A percentile compares a stretch with the other conserved stretches of the same genome.
Conservation (phyloP, 2,888 invertebrate species). For the Thalpophila matura region DNA sequence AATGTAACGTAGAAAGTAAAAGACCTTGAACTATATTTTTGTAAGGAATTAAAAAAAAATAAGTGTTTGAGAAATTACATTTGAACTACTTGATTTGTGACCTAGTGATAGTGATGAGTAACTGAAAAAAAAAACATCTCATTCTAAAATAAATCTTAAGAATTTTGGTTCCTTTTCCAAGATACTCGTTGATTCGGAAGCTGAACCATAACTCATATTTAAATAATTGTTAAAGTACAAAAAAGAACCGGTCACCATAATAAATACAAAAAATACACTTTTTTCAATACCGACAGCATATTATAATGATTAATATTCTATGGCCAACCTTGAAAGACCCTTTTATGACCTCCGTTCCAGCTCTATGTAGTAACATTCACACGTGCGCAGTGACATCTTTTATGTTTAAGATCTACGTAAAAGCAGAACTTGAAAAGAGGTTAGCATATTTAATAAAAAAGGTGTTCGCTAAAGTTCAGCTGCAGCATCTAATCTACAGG, state of each 20-base stretch:
- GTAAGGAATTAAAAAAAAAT: too few species aligned
- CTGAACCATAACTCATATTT: conserved; percentile 34
- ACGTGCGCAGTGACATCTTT: conserved; percentile 41
- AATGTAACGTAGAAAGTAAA: conserved; percentile 42
- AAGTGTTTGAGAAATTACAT: too few species aligned
- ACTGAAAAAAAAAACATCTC: too few species aligned
- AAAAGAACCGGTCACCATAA: conserved; percentile 41
- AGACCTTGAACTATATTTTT: conserved; percentile 35
- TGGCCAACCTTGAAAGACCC: conserved; percentile 59
- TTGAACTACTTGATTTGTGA: too few species aligned
- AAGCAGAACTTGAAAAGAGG: conserved; percentile 5
- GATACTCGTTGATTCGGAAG: conserved; percentile 24
- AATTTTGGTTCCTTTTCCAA: neutral
- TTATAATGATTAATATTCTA: conserved; percentile 46
- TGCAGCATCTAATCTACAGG: conserved; percentile 55
- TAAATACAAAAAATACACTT: conserved; percentile 26
- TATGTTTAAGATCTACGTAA: conserved; percentile 15
- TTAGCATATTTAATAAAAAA: conserved; percentile 19
- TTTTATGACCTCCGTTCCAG: conserved; percentile 33
- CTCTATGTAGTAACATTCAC: conserved; percentile 27
- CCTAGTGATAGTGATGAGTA: too few species aligned
- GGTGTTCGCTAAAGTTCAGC: conserved; percentile 40
- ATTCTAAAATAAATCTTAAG: conserved; percentile 6
- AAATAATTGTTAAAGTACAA: conserved; percentile 35
- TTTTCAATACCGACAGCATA: conserved; percentile 22